Conservation (phyloP, 2,113 vertebrate genomes). For the Rhea americana region DNA sequence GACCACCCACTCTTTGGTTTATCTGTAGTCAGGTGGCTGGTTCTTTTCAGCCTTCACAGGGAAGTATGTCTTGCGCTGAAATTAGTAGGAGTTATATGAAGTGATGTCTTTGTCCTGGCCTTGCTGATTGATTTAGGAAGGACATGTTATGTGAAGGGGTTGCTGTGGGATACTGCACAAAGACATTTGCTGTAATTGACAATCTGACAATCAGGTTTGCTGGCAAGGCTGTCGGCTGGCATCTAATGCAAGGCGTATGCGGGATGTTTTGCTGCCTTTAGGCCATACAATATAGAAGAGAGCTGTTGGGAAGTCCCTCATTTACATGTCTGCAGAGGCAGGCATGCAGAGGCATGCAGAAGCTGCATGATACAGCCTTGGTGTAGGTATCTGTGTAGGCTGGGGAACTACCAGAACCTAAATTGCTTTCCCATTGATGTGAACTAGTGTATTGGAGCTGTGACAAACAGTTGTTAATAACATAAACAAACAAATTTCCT, state of each 20-base stretch:
- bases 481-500: neutral
- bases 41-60: neutral
- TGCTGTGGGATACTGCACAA: neutral
- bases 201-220: neutral
- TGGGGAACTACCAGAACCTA: neutral
- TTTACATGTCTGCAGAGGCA: neutral
- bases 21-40: neutral
- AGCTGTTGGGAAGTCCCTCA: fast-evolving
- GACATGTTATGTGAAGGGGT: neutral
- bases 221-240: neutral
- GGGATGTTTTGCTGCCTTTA: neutral
- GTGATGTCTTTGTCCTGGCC: neutral
- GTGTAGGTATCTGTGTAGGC: fast-evolving
- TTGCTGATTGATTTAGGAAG: neutral
- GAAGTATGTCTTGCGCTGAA: neutral
- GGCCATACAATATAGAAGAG: fast-evolving
- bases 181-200: neutral
- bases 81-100: neutral
- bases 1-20: neutral
- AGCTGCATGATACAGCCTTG: neutral
- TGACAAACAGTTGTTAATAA: neutral
- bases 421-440: neutral
- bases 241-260: neutral
- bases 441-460: neutral
- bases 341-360: fast-evolving